Percentiles rank a stretch among this genome's conserved stretches.
Evolutionary conservation across 1,140 invertebrate species (phyloP).

Genomic region (Drosophila ogumai): DNA sequence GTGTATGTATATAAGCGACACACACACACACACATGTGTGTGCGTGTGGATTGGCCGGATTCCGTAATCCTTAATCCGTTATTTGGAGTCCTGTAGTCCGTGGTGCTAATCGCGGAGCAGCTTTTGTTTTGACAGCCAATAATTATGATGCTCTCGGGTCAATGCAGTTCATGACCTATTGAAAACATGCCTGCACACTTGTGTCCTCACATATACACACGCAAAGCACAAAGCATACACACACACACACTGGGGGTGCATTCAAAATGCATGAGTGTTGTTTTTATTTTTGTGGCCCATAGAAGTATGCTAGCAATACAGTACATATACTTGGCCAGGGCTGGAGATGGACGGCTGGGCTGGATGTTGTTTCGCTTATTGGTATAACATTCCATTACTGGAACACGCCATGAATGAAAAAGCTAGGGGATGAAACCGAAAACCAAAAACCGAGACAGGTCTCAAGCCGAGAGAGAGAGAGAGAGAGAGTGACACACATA

Average conservation of each 20-base stretch:
- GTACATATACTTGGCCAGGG: slow-evolving; percentile 9
- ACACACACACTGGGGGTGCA: slow-evolving; percentile 25
- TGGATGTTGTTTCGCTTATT: slow-evolving; percentile 51
- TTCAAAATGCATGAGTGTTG: slow-evolving; percentile 36
- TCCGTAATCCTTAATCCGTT: slow-evolving; percentile 9
- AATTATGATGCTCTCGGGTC: slow-evolving; percentile 68
- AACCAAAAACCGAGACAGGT: slow-evolving; percentile 14
- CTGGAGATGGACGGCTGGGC: slow-evolving; percentile 21
- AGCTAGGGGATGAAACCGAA: slow-evolving; percentile 71
- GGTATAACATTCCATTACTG: slow-evolving; percentile 77
- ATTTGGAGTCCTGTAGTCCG: background rate
- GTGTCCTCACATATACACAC: slow-evolving; percentile 15
- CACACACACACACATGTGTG: background rate
- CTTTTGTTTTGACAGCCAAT: slow-evolving; percentile 39
- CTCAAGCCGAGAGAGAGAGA: slow-evolving; percentile 5
- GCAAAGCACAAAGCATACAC: slow-evolving; percentile 4
- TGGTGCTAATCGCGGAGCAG: slow-evolving; percentile 10
- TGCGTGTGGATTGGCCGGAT: slow-evolving; percentile 10
- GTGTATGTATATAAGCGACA: background rate
- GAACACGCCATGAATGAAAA: slow-evolving; percentile 78
- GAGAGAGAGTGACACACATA: slow-evolving; percentile 13
- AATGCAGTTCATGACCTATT: slow-evolving; percentile 79
- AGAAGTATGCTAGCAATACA: slow-evolving; percentile 14
- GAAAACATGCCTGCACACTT: slow-evolving; percentile 41
- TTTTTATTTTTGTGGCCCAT: slow-evolving; percentile 28